Conservation (phyloP, 2,797 vertebrate genomes). For the Pangasius mekongensis region DNA sequence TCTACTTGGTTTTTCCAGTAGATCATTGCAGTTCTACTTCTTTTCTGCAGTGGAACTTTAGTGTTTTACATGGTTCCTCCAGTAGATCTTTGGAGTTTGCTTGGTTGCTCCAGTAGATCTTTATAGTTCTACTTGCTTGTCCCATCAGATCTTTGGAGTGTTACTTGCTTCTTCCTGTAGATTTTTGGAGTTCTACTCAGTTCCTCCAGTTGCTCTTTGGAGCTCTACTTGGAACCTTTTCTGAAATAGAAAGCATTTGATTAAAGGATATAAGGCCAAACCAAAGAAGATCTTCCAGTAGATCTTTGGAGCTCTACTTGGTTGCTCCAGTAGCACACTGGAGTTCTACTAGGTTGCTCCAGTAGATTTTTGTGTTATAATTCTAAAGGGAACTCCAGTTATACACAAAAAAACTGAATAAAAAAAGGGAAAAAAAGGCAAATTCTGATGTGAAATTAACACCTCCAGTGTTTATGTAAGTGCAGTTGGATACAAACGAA, state of each 20-base stretch:
- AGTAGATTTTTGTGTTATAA: too few species aligned
- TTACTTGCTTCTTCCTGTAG: background rate
- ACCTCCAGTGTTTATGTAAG: constrained; percentile 5
- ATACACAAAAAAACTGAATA: background rate
- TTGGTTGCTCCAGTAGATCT: background rate
- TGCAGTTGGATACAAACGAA: background rate
- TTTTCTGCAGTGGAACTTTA: background rate
- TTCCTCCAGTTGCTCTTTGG: background rate
- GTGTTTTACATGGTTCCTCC: background rate
- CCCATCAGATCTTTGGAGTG: background rate
- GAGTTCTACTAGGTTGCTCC: background rate
- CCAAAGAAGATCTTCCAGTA: background rate
- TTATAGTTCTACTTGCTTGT: background rate
- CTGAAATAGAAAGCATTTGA: background rate
- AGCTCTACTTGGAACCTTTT: background rate
- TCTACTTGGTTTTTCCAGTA: background rate
- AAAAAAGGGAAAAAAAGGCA: background rate
- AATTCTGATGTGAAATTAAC: background rate
- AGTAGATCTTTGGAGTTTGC: background rate
- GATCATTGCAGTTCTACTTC: background rate
- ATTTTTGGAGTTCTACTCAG: background rate
- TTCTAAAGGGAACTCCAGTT: background rate
- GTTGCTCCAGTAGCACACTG: background rate
- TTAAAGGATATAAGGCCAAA: background rate
- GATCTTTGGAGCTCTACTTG: background rate